phyloP scores from a whole-genome alignment of 2,113 vertebrate genomes.

The Lepisosteus osseus region DNA sequence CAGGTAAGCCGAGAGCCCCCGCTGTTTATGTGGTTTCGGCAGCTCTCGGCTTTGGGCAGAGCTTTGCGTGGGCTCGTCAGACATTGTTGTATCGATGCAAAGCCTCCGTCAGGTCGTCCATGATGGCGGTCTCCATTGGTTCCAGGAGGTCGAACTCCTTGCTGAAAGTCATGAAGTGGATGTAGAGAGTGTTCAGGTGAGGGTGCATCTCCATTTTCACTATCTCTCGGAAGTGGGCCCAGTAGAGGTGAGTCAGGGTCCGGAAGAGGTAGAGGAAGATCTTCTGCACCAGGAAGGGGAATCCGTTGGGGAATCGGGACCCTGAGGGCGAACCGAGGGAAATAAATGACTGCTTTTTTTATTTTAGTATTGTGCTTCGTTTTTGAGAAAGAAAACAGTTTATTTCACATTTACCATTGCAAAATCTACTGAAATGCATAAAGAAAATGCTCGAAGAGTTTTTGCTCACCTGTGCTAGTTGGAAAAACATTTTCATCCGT shows the following conservation, averaged over 20 bases:
- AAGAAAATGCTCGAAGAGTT: too few relatives aligned
- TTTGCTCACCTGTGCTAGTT: conserved; percentile 59
- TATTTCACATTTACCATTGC: conserved; percentile 7
- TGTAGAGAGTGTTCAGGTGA: conserved; percentile 74
- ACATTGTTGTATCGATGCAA: conserved; percentile 38
- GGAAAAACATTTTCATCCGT: conserved; percentile 73
- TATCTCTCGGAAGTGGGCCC: conserved; percentile 67
- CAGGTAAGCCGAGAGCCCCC: too few relatives aligned
- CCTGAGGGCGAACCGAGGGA: conserved; percentile 38
- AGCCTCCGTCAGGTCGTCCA: conserved; percentile 66
- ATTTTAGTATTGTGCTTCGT: neutral
- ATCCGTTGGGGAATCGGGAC: conserved; percentile 60
- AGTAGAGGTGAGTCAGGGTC: conserved; percentile 73
- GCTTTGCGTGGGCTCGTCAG: conserved; percentile 12
- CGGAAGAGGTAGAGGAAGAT: conserved; percentile 71
- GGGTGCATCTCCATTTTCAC: conserved; percentile 66
- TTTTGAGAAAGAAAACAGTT: neutral
- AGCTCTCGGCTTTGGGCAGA: neutral
- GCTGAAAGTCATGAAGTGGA: conserved; percentile 69
- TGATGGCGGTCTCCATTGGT: conserved; percentile 57
- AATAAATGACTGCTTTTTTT: neutral
- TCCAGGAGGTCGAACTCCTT: conserved; percentile 66
- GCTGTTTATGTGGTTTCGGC: too few relatives aligned
- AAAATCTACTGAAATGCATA: too few relatives aligned
- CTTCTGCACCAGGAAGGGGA: conserved; percentile 69